Base-by-base conservation (phyloP, 2,113 vertebrate species). In the Origma solitaria region DNA sequence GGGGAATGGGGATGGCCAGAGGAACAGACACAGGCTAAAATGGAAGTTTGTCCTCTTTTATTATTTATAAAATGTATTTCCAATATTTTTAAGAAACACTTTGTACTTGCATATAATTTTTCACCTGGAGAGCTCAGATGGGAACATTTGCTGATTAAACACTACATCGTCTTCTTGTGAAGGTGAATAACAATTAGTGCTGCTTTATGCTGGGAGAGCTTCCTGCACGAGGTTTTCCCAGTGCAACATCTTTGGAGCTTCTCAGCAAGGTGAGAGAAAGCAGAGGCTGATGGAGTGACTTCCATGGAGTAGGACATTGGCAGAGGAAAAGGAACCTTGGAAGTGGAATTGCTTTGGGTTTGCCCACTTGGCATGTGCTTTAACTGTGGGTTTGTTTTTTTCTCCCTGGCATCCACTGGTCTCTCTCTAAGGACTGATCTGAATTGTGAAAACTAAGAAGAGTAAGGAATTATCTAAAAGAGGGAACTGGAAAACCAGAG, bases 31-130 rank as follows among this genome's bases (percentile, higher is more conserved):
- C 11, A 62, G 77, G 76, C 77, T 90, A 73, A 96, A 94, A 92
- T 76, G 91, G 82, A 95, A 82, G 82, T 89, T 93, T 87, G 60
- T 94, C 13, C 68, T 93, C 91, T 92, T 97, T 89, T 70, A 94
- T 96, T 97, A 97, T 97, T 97, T 95, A 97, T 96, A 92, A 94
- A 86, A 81, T 83, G 78, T 87, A 80, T 68, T 79, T 86, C 73
- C 87, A 95, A 58, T 95, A 89, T 94, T 96, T 92, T 91, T 61
- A 45, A 94, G 91, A 76, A 88, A 96, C 78, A 57, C 50, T 96
- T 97, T 95, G 90, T 81, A 82, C 81, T 95, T 93, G 68, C 61
- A 4, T 95, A 90, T 94, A 57, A 23, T 92, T 95, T 95, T 97
- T 96, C 95, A 96, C 77, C 80, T 91, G 70, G 68, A 87, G 75